Conservation (phyloP, 2,797 vertebrate species). For the Synaphobranchus kaupii region DNA sequence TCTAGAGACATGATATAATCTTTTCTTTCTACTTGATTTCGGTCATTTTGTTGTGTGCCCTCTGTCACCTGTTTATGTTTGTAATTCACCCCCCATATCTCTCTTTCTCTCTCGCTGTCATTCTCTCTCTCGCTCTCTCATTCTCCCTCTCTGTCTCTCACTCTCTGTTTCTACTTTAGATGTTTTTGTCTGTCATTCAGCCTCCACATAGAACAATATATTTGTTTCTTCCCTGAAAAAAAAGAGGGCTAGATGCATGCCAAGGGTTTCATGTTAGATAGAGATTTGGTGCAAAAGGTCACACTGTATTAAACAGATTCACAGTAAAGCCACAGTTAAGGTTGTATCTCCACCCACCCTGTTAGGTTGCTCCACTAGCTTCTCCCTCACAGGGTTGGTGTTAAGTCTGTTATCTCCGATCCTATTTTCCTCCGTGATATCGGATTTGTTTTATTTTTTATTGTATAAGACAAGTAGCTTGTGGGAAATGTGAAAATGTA, state of each 20-base stretch:
- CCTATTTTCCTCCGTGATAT: background rate
- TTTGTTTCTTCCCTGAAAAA: background rate
- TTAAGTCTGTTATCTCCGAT: background rate
- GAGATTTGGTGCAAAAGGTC: conserved; percentile 50
- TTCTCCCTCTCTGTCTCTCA: too few relatives aligned
- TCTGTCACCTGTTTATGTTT: too few relatives aligned
- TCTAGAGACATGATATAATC: too few relatives aligned
- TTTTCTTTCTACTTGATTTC: too few relatives aligned
- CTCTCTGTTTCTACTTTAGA: background rate
- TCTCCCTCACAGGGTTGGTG: background rate
- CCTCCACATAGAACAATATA: background rate
- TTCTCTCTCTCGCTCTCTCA: too few relatives aligned
- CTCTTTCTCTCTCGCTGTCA: background rate
- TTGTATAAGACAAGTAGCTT: background rate
- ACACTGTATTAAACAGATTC: conserved; percentile 35
- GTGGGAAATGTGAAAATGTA: background rate
- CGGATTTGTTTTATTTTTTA: background rate
- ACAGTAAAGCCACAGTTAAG: conserved; percentile 30
- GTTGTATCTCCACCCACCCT: conserved; percentile 15
- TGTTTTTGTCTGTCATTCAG: background rate
- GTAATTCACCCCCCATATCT: too few relatives aligned
- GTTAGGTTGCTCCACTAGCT: conserved; percentile 1
- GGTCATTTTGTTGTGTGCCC: too few relatives aligned
- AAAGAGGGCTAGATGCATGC: background rate
- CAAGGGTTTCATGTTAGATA: background rate